phyloP scores from a whole-genome alignment of 2,113 vertebrate species.

The Cyprinodon tularosa region DNA sequence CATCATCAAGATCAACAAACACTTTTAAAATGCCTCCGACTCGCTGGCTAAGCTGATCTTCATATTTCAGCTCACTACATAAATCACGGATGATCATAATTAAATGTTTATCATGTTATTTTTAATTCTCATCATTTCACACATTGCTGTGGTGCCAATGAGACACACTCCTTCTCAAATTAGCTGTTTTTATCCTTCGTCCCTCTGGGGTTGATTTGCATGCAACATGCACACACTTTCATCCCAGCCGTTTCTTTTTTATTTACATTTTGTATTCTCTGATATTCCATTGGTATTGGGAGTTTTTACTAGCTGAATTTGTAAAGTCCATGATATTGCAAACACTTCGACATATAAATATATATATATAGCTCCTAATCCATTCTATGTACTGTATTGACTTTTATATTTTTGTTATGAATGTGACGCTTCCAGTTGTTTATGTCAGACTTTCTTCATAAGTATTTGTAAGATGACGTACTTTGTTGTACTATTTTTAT shows the following conservation, averaged over 20 bases:
- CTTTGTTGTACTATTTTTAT: conserved; percentile 77
- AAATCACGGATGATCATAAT: background rate
- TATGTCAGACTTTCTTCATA: conserved; percentile 71
- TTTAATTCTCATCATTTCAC: conserved; percentile 18
- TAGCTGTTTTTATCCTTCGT: conserved; percentile 63
- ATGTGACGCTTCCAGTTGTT: conserved; percentile 70
- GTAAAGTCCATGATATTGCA: conserved; percentile 76
- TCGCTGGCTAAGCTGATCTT: background rate
- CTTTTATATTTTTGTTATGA: conserved; percentile 78
- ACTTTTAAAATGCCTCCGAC: conserved; percentile 2
- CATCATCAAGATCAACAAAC: background rate
- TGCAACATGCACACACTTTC: conserved; percentile 58
- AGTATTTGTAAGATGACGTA: conserved; percentile 78
- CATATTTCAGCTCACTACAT: background rate
- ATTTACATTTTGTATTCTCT: conserved; percentile 71
- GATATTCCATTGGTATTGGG: conserved; percentile 72
- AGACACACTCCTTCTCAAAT: conserved; percentile 22
- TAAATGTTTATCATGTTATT: conserved; percentile 21
- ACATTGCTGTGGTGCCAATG: conserved; percentile 16
- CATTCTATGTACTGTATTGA: conserved; percentile 75
- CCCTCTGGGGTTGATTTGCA: conserved; percentile 66
- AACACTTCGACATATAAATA: conserved; percentile 47
- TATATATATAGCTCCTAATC: conserved; percentile 72
- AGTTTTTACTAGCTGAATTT: conserved; percentile 80
- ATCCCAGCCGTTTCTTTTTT: conserved; percentile 41